Evolutionary conservation across 1,140 invertebrate genomes (phyloP), one percentile per base, ranked within the genome.

Genomic region (Phymorhynchus buccinoides): DNA sequence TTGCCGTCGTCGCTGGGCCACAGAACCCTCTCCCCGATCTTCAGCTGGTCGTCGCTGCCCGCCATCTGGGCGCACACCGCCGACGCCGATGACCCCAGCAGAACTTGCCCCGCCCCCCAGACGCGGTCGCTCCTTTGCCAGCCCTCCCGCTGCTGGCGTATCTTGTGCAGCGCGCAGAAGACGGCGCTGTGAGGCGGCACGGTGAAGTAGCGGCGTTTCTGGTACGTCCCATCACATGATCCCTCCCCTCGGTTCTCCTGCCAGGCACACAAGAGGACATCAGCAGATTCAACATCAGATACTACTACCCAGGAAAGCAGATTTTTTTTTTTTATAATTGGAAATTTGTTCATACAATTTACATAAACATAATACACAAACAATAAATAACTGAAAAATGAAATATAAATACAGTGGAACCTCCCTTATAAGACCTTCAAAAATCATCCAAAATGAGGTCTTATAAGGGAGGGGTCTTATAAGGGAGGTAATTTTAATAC

Each of bases 1-100:
- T 93, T 93, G 0, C 94, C 94, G 88, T 92, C 91, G 85, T 94
- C 94, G 86, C 93, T 93, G 0, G 94, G 89, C 95, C 95, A 95
- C 18, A 95, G 93, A 32, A 95, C 93, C 48, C 94, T 88, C 86
- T 95, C 94, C 3, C 94, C 94, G 6, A 94, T 89, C 71, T 90
- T 86, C 32, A 95, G 87, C n/a, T 92, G 80, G 35, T 87, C 79
- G 48, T 83, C 73, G 2, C 3, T 4, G 35, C 71, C 37, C 35
- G 71, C 94, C 30, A 44, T 44, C 1, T 66, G 44, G 37, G 66
- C 62, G 44, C 41, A 30, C 30, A 35, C 52, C n/a, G n/a, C n/a
- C n/a, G n/a, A n/a, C n/a, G n/a, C n/a, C 3, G 73, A 62, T 27
- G n/a, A 75, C 3, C 84, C 62, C n/a, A n/a, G n/a, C n/a, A n/a